Base-by-base conservation (phyloP, 2,797 vertebrate genomes). In the Hypotaenidia okinawae region DNA sequence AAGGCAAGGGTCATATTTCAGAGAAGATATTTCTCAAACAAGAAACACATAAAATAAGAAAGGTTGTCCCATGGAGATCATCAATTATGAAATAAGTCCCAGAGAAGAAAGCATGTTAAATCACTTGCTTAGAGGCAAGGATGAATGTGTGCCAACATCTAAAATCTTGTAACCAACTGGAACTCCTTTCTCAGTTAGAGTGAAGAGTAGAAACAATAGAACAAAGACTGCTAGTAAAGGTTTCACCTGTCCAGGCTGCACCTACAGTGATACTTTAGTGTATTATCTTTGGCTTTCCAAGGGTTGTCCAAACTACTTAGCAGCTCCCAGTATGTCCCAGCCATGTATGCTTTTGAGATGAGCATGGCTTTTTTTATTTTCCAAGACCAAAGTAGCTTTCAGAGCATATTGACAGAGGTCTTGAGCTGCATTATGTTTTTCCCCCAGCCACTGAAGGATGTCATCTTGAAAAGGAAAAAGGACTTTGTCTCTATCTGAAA, bases 11-110 rank as follows among this genome's bases (percentile, higher is more conserved):
- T 63, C 15, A 4, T 12, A 55, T 25, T 5, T 70, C 61, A 89
- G 43, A 64, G 22, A 41, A 91, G 93, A 37, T 7, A 5, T 11
- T 94, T 82, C 72, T 59, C 39, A 25, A 68, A n/a, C 10, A 47
- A 83, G 13, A 61, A 33, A 22, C 14, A 41, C 0, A 30, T 25
- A 62, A 49, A 57, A 61, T 7, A 43, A n/a, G 16, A 58, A 64
- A 58, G 0, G 0, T 7, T 16, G 4, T 22, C 18, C 30, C 25
- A n/a, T 0, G 0, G 19, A 72, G 21, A 18, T 41, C 37, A 25
- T 51, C 35, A 37, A 6, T 16, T 77, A 37, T 11, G 10, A 80
- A 63, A 74, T 23, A 59, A 57, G 13, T 30, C 35, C 10, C 11
- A 32, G 23, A 47, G n/a, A 70, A 62, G 22, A 37, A 61, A 74